Base-by-base conservation (phyloP, 2,888 invertebrate species). In the Tetramorium bicarinatum region DNA sequence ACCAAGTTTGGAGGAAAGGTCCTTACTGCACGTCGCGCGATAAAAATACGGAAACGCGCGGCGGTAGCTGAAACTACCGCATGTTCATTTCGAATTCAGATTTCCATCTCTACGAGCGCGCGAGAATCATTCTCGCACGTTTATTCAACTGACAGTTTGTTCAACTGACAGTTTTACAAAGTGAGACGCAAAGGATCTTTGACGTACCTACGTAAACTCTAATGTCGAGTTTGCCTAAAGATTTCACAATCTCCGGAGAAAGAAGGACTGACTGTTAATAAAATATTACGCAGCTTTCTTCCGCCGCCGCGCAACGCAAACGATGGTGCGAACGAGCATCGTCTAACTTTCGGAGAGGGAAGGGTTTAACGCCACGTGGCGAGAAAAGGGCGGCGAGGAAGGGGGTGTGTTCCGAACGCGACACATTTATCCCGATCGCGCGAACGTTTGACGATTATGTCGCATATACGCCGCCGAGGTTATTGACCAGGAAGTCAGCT, bases 401-500 rank as follows among this genome's bases (percentile, higher is more conserved):
- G 1, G 6, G 6, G 8, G 6, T 3, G n/a, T 61, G n/a, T 47
- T 25, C 54, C 66, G 59, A 72, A 41, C 61, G 66, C 61, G 66
- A 38, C 75, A 84, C 15, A 34, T 34, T 85, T 87, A 85, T 84
- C 66, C 72, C 82, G 80, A 84, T 84, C 72, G 56, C 72, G 56
- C 66, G 56, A 83, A 41, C 71, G 25, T 59, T 66, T 77, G 79
- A 67, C 75, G 84, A 77, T 75, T 74, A 75, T 44, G 72, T 54
- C 44, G 74, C 71, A 79, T 74, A 85, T 79, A 85, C 87, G 85
- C 85, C 81, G 82, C 72, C 85, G 85, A 85, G 92, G 91, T 92
- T 92, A 91, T 89, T 92, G 92, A 92, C 91, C 91, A 90, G 91
- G 87, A 88, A 87, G 86, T 88, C 87, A 81, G 91, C 86, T 91